A percentile compares a stretch with the other conserved stretches of the same genome.
Conservation (phyloP, 2,113 vertebrate species). For the Campylorhamphus procurvoides region DNA sequence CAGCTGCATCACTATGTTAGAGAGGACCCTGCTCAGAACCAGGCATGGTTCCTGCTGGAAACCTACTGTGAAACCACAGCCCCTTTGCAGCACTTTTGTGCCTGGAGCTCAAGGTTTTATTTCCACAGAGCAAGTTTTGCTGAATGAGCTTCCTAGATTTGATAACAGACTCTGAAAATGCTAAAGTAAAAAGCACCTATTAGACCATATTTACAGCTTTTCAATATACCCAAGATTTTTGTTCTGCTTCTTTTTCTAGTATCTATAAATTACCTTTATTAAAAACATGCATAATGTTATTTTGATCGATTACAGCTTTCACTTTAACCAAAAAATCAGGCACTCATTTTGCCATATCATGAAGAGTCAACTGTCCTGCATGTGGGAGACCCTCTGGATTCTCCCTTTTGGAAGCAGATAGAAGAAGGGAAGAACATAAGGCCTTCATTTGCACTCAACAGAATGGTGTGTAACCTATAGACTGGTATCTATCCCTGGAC, state of each 20-base stretch:
- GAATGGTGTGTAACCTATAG: neutral
- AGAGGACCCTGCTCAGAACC: neutral
- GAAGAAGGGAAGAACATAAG: neutral
- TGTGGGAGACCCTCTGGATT: neutral
- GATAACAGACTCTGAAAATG: neutral
- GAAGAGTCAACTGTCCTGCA: neutral
- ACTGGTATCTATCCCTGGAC: neutral
- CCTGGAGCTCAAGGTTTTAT: neutral
- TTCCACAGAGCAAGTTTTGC: neutral
- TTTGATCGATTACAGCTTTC: neutral
- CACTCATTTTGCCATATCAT: neutral
- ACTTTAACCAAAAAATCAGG: neutral
- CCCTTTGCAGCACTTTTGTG: neutral
- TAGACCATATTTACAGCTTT: neutral
- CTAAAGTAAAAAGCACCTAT: neutral
- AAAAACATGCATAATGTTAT: neutral
- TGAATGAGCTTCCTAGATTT: neutral
- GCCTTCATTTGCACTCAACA: neutral
- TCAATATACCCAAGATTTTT: neutral
- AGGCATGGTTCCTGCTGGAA: neutral
- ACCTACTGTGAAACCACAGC: neutral
- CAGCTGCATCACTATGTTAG: neutral
- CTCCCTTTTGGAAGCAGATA: neutral
- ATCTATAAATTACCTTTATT: neutral
- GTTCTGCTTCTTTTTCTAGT: neutral